Percentiles rank a stretch among this genome's conserved stretches.
phyloP scores from a whole-genome alignment of 2,888 invertebrate genomes.

The Nemotelus pantherinus region DNA sequence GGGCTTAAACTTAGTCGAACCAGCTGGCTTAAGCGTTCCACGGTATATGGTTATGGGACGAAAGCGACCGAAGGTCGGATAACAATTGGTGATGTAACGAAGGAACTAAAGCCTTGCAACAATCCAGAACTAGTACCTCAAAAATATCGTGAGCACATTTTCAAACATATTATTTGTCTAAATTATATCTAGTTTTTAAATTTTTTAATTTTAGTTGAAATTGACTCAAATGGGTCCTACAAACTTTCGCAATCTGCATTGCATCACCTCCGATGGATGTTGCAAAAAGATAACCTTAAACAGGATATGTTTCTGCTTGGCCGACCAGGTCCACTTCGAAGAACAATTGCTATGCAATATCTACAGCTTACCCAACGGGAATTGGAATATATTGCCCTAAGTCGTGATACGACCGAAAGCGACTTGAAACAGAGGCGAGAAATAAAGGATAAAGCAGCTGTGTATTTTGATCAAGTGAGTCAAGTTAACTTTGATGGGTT shows the following conservation, averaged over 20 bases:
- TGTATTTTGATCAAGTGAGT: constrained; percentile 89
- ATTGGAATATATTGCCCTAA: constrained; percentile 91
- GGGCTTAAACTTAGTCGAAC: not conserved
- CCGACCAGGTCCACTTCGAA: constrained; percentile 81
- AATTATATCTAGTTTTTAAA: not conserved
- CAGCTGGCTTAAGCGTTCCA: not conserved
- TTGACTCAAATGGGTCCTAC: constrained; percentile 68
- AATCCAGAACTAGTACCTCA: constrained; percentile 84
- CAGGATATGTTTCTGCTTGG: constrained; percentile 97
- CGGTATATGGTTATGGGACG: not conserved
- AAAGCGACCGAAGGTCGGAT: constrained; percentile 67
- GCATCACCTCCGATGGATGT: constrained; percentile 91
- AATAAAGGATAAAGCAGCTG: constrained; percentile 86
- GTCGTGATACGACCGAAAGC: constrained; percentile 95
- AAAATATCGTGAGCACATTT: constrained; percentile 59
- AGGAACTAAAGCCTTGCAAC: constrained; percentile 71
- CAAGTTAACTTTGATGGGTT: not conserved
- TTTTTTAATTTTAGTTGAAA: constrained; percentile 65
- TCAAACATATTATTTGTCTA: not conserved
- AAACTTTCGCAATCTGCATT: constrained; percentile 77
- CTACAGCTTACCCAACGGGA: constrained; percentile 89
- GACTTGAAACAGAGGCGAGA: constrained; percentile 96
- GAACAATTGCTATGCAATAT: constrained; percentile 87
- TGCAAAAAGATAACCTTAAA: constrained; percentile 91
- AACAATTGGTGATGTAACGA: constrained; percentile 79